phyloP scores from a whole-genome alignment of 2,888 invertebrate genomes.

The Eledona agricola region DNA sequence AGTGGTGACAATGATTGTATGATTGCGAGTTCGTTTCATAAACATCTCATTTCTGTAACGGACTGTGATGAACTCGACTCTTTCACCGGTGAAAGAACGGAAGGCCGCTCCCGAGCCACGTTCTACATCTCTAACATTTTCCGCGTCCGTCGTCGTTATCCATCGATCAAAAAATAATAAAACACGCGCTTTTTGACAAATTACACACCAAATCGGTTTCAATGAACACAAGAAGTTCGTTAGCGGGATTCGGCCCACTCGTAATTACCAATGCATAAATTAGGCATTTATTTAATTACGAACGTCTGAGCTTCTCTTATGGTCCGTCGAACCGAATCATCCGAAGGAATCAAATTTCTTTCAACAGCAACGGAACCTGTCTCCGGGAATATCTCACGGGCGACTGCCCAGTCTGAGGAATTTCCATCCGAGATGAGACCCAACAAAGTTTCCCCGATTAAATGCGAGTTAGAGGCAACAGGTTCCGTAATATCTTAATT shows the following conservation, averaged over 20 bases:
- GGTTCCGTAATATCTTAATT: conserved; percentile 26
- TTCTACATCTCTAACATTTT: conserved; percentile 16
- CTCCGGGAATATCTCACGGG: conserved; percentile 31
- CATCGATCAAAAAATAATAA: too few species aligned
- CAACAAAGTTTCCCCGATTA: too few species aligned
- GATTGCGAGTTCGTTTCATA: conserved; percentile 20
- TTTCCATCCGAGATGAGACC: too few species aligned
- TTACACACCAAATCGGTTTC: conserved; percentile 44
- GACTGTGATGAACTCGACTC: conserved; percentile 32
- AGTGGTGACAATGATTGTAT: conserved; percentile 21
- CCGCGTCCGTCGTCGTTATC: neutral
- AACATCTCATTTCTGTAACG: conserved; percentile 26
- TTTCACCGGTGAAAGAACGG: conserved; percentile 40
- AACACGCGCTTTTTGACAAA: conserved; percentile 48
- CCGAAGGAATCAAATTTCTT: conserved; percentile 41
- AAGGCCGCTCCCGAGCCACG: conserved; percentile 44
- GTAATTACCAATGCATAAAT: conserved; percentile 48
- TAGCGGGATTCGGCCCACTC: conserved; percentile 45
- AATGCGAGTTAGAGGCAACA: neutral
- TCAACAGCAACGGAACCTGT: conserved; percentile 36
- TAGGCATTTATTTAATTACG: conserved; percentile 45
- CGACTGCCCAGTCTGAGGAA: conserved; percentile 1
- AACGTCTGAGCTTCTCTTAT: conserved; percentile 17
- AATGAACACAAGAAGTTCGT: conserved; percentile 42
- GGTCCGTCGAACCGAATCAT: conserved; percentile 5